phyloP scores from a whole-genome alignment of 2,888 invertebrate species.

The Troglohyphantes excavatus region DNA sequence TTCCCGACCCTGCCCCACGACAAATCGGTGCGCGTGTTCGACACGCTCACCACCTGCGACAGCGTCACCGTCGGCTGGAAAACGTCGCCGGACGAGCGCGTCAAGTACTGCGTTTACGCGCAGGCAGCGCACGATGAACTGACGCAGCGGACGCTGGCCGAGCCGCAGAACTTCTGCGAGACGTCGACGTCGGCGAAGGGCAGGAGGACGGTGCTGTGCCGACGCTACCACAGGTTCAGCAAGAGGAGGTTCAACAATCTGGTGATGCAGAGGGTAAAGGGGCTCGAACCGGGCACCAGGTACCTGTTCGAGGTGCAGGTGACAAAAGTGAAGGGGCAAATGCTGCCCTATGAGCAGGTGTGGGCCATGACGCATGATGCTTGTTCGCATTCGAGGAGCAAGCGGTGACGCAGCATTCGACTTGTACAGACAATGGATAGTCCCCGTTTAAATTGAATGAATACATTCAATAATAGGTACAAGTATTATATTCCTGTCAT shows the following conservation, averaged over 20 bases:
- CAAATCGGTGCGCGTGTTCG: constrained; percentile 81
- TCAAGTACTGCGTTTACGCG: constrained; percentile 82
- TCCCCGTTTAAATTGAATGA: too few species aligned
- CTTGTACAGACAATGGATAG: too few species aligned
- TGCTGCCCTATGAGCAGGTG: constrained; percentile 81
- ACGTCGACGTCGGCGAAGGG: background rate
- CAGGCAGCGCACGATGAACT: constrained; percentile 80
- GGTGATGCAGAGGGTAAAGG: constrained; percentile 81
- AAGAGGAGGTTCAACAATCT: constrained; percentile 78
- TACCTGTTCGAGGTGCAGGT: constrained; percentile 82
- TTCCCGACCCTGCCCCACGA: constrained; percentile 81
- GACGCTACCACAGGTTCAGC: constrained; percentile 75
- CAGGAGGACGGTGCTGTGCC: constrained; percentile 68
- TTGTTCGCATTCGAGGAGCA: constrained; percentile 40
- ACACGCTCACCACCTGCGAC: constrained; percentile 81
- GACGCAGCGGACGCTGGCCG: constrained; percentile 17
- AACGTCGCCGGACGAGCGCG: constrained; percentile 81
- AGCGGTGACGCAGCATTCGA: constrained; percentile 4
- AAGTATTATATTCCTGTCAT: too few species aligned
- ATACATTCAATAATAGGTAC: too few species aligned
- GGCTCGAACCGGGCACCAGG: constrained; percentile 81
- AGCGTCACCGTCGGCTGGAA: constrained; percentile 82
- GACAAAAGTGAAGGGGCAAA: constrained; percentile 81
- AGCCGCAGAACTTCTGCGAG: constrained; percentile 72
- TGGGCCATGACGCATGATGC: constrained; percentile 80